Conservation (phyloP, 2,797 vertebrate genomes). For the Scolopax rusticola region DNA sequence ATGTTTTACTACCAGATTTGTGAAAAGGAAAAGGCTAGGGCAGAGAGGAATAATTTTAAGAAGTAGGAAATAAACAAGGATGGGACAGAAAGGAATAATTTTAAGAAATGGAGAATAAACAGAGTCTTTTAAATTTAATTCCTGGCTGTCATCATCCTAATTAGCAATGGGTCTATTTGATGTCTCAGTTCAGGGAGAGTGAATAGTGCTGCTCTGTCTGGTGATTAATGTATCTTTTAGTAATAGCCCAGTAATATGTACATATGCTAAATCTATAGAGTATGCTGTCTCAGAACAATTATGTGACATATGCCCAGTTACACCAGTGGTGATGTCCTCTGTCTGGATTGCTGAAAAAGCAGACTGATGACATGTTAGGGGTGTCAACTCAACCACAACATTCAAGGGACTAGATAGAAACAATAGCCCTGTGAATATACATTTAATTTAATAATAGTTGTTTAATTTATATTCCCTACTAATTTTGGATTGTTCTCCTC, state of each 20-base stretch:
- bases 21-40: conserved; percentile 66
- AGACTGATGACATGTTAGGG: background rate
- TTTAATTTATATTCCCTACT: background rate
- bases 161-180: conserved; percentile 66
- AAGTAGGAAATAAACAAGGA: conserved; percentile 58
- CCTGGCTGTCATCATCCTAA: conserved; percentile 73
- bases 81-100: conserved; percentile 47
- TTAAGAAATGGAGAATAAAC: conserved; percentile 56
- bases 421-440: background rate
- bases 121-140: conserved; percentile 75
- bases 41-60: conserved; percentile 55
- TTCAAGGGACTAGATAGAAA: background rate
- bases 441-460: background rate
- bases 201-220: conserved; percentile 52
- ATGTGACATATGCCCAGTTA: background rate
- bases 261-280: background rate
- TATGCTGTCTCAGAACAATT: background rate
- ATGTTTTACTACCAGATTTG: conserved; percentile 54
- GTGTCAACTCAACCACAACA: background rate
- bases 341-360: background rate
- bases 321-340: background rate
- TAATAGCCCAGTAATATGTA: conserved; percentile 59
- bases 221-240: conserved; percentile 75
- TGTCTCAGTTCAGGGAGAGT: conserved; percentile 61
- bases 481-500: background rate